Percentiles rank a stretch among this genome's conserved stretches.
These are phyloP conservation scores for Anagyrus pseudococci DNA, from an alignment of 2,888 invertebrate genomes.

Conservation along the genomic window DNA sequence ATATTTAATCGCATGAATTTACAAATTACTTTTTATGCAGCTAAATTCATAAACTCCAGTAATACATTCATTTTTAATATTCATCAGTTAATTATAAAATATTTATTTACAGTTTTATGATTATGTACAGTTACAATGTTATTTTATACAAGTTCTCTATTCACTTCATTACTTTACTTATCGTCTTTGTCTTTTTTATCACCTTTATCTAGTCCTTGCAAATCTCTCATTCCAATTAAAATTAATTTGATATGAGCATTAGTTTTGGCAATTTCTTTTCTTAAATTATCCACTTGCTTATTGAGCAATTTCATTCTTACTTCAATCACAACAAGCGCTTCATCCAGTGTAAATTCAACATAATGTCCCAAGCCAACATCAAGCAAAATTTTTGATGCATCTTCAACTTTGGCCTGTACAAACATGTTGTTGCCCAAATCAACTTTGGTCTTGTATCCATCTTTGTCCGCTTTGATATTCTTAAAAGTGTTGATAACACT, in stretches of 20 bases:
- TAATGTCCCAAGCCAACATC: slow-evolving; percentile 79
- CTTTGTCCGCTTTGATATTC: slow-evolving; percentile 65
- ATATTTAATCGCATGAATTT: too few species aligned
- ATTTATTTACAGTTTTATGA: slow-evolving; percentile 10
- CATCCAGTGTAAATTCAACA: slow-evolving; percentile 74
- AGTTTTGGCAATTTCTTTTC: slow-evolving; percentile 72
- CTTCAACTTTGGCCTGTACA: slow-evolving; percentile 76
- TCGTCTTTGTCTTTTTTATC: not conserved
- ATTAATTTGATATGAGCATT: slow-evolving; percentile 82
- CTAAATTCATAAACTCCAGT: too few species aligned
- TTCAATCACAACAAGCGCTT: slow-evolving; percentile 76
- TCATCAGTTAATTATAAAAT: too few species aligned
- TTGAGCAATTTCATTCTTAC: slow-evolving; percentile 73
- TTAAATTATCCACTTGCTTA: slow-evolving; percentile 68
- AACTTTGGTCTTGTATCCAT: slow-evolving; percentile 72
- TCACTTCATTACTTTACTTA: too few species aligned
- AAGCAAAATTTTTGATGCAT: slow-evolving; percentile 72
- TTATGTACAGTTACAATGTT: not conserved
- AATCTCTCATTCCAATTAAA: slow-evolving; percentile 72
- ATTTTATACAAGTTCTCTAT: too few species aligned
- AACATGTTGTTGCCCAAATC: slow-evolving; percentile 87
- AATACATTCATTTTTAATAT: too few species aligned
- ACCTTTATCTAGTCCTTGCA: slow-evolving; percentile 58
- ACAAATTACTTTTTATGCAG: too few species aligned
- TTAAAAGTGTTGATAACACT: slow-evolving; percentile 72